Evolutionary conservation across 2,797 vertebrate species (phyloP).

Genomic region (Pseudocheirus occidentalis): DNA sequence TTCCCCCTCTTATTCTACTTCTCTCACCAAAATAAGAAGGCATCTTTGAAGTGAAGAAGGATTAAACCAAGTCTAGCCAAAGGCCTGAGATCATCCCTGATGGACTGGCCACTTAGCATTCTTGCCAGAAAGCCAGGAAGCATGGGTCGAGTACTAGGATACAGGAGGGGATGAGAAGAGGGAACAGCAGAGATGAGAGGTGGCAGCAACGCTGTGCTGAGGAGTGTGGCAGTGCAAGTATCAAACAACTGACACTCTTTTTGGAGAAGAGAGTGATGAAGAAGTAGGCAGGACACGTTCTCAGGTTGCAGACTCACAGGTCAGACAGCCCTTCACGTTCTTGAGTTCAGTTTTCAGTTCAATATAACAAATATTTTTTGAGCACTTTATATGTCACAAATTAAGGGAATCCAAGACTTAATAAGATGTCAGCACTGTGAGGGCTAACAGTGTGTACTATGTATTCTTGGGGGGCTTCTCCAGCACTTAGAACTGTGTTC

Average conservation of each 20-base stretch:
- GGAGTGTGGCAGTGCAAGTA: background rate
- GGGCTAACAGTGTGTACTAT: too few species aligned
- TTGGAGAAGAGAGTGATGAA: background rate
- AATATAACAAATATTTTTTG: background rate
- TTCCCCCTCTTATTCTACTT: background rate
- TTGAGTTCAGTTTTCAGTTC: background rate
- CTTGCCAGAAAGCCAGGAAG: background rate
- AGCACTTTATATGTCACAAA: background rate
- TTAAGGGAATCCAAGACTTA: background rate
- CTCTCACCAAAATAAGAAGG: background rate
- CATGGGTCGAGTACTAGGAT: background rate
- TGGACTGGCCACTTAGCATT: background rate
- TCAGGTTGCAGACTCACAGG: background rate
- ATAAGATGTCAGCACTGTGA: background rate
- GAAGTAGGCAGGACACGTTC: background rate
- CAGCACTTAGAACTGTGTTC: background rate
- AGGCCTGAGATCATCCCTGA: background rate
- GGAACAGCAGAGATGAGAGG: background rate
- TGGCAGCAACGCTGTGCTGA: background rate
- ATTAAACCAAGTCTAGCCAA: background rate
- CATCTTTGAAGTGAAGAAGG: background rate
- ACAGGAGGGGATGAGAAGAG: background rate
- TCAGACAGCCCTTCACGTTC: background rate
- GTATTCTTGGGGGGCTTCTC: background rate
- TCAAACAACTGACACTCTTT: background rate